A percentile compares a stretch with the other conserved stretches of the same genome.
Conservation (phyloP, 2,113 vertebrate species). For the Procapra przewalskii region DNA sequence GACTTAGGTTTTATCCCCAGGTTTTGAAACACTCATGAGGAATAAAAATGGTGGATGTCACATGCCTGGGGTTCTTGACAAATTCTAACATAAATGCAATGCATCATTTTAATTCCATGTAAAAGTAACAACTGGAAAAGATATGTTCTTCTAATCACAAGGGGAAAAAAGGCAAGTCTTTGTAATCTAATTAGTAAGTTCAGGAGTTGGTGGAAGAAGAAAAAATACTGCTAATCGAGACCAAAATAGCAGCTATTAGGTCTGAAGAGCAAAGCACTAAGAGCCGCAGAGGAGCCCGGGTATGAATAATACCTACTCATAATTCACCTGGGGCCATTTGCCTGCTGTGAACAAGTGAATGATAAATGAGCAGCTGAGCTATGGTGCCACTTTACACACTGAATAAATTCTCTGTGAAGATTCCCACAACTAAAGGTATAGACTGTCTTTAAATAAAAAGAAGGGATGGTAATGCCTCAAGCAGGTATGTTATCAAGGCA, state of each 20-base stretch:
- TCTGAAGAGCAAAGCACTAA: slow-evolving; percentile 31
- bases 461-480: not conserved
- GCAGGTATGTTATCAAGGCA: not conserved
- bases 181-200: slow-evolving; percentile 57
- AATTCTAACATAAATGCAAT: not conserved
- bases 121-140: not conserved
- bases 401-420: slow-evolving; percentile 50
- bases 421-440: slow-evolving; percentile 16
- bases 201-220: slow-evolving; percentile 26
- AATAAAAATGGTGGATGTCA: not conserved
- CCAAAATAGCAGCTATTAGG: slow-evolving; percentile 52
- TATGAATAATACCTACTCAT: slow-evolving; percentile 47
- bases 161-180: not conserved
- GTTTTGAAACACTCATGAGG: not conserved
- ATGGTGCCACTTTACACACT: slow-evolving; percentile 42
- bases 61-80: not conserved
- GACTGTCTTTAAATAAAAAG: slow-evolving; percentile 56
- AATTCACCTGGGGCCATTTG: slow-evolving; percentile 48
- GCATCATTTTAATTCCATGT: not conserved
- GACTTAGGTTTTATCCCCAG: not conserved
- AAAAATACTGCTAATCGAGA: slow-evolving; percentile 36
- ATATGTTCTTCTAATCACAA: not conserved
- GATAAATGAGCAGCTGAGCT: slow-evolving; percentile 37
- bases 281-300: not conserved
- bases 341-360: slow-evolving; percentile 59